Base-by-base conservation (phyloP, 1,140 invertebrate species). In the Drosophila biarmipes region DNA sequence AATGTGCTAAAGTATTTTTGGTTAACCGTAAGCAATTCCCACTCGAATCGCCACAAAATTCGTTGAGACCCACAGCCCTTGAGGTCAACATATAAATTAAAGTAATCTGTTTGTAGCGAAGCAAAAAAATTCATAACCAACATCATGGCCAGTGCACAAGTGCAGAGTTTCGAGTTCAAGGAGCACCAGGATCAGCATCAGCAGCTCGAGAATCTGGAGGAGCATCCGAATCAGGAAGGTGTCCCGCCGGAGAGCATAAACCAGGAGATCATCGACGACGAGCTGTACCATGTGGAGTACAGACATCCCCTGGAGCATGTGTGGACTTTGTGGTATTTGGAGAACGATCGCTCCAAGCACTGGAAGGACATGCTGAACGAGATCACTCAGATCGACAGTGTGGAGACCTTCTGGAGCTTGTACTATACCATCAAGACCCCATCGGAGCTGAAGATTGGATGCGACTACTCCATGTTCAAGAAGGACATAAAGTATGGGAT, bases 311-410 rank as follows among this genome's bases (percentile, higher is more conserved):
- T 99, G 37, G 97, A 99, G 91, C 97, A 98, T 93, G 95, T 94
- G 35, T 99, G 98, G 98, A 98, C 98, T 0, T 93, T 99, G 40
- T 99, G 98, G 98, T 99, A 98, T 92, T 98, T 96, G 91, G 98
- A 99, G 92, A 97, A 96, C 90, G 97, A 98, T 92, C 96, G 96
- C 80, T 95, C 93, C 57, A 97, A 97, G 87, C 90, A 94, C 66
- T 99, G 98, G 98, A 97, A 98, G 92, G 96, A 98, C 75, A 98
- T 98, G 93, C 94, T 98, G 59, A 96, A 97, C 84, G 95, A 98
- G 93, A 96, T 99, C 31, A 97, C 96, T n/a, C 95, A 95, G 48
- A 98, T 99, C 93, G 95, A 98, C 90, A 99, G 97, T 37, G 98
- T 99, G 15, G 98, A 99, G 95, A 98, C 99, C 93, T 99, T 99